These are phyloP conservation scores for Ictidomys tridecemlineatus DNA, from an alignment of 2,113 vertebrate genomes.

Conservation along the genomic window DNA sequence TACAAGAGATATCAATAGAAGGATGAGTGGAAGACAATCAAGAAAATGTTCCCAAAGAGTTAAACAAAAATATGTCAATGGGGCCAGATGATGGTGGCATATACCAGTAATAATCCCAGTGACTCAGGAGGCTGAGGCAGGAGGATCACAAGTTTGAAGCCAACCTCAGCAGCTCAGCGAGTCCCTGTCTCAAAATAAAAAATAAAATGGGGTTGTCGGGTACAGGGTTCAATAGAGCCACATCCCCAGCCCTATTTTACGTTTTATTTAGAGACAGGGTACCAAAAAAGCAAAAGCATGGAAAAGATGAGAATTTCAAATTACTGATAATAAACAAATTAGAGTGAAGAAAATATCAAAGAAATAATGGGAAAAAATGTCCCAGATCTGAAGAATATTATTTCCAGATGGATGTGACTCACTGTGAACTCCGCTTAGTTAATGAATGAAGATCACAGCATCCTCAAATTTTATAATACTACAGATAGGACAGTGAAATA, in stretches of 20 bases:
- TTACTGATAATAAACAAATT: not conserved
- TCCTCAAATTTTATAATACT: not conserved
- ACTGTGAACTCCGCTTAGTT: not conserved
- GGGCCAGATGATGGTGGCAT: too few relatives aligned
- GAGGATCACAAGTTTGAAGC: too few relatives aligned
- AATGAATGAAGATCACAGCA: not conserved
- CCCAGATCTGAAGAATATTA: not conserved
- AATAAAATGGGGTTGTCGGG: too few relatives aligned
- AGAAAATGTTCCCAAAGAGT: constrained; percentile 26
- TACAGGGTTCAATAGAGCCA: too few relatives aligned
- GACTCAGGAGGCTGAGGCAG: too few relatives aligned
- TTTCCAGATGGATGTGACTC: not conserved
- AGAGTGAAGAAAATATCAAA: not conserved
- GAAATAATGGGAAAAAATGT: not conserved
- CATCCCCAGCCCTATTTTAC: too few relatives aligned
- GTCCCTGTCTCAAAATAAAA: too few relatives aligned
- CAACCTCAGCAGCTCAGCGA: too few relatives aligned
- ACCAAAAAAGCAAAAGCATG: not conserved
- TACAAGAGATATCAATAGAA: not conserved
- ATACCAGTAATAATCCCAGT: too few relatives aligned
- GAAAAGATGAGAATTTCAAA: not conserved
- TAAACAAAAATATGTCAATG: not conserved
- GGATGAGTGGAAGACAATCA: not conserved
- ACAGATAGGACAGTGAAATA: not conserved
- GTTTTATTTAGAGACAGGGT: too few relatives aligned